Percentiles rank a stretch among this genome's conserved stretches.
phyloP scores from a whole-genome alignment of 2,888 invertebrate species.

The Megaustenia siamemsis region DNA sequence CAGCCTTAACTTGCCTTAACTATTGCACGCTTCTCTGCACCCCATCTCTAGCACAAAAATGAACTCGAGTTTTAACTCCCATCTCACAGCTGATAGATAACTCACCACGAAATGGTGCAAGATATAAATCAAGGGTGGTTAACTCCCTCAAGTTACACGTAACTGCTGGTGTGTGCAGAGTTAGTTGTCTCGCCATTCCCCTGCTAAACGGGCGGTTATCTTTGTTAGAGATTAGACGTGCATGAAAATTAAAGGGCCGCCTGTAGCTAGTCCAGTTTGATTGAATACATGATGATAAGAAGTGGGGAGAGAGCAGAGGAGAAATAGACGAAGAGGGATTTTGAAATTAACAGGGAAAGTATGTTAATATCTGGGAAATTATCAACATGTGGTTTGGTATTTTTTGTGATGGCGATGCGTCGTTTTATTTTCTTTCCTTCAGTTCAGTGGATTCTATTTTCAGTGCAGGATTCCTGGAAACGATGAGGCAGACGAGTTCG shows the following conservation, averaged over 20 bases:
- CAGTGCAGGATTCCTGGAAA: too few relatives aligned
- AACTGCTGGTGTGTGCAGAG: background rate
- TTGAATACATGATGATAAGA: background rate
- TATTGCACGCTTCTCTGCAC: too few relatives aligned
- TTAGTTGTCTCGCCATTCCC: constrained; percentile 23
- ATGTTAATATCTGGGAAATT: too few relatives aligned
- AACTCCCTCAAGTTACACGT: constrained; percentile 22
- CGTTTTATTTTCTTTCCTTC: too few relatives aligned
- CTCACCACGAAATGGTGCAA: background rate
- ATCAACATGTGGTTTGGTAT: too few relatives aligned
- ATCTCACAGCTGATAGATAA: background rate
- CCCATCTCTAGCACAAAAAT: too few relatives aligned
- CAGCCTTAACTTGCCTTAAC: too few relatives aligned
- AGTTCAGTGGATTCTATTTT: too few relatives aligned
- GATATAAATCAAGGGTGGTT: constrained; percentile 18
- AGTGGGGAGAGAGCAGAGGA: background rate
- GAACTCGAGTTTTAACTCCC: too few relatives aligned
- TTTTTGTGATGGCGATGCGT: too few relatives aligned
- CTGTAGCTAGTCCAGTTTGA: background rate
- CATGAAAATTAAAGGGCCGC: background rate
- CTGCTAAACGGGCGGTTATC: background rate
- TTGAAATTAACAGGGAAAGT: background rate
- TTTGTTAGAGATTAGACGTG: background rate
- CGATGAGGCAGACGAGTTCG: too few relatives aligned
- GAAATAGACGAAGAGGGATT: background rate